These are phyloP conservation scores for Eudasyphora cyanicolor DNA, from an alignment of 2,888 invertebrate species.

Conservation along the genomic window DNA sequence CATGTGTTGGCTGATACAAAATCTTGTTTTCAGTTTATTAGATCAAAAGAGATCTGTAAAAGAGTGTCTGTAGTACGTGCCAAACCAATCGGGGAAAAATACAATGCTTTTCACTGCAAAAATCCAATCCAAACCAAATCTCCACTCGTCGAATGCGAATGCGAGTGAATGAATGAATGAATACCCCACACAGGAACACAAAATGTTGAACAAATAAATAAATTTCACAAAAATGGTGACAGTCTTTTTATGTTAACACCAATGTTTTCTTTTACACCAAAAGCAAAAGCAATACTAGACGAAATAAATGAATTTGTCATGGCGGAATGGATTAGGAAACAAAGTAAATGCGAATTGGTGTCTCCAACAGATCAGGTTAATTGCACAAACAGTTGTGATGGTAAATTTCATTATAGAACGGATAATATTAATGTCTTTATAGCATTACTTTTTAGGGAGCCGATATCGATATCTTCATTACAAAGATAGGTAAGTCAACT, in stretches of 20 bases:
- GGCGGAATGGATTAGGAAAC: slow-evolving; percentile 15
- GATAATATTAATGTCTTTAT: too few relatives aligned
- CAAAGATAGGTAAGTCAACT: too few relatives aligned
- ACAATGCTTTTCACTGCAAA: too few relatives aligned
- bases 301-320: slow-evolving; percentile 32
- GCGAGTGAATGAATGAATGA: neutral
- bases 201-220: slow-evolving; percentile 38
- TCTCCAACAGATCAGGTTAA: too few relatives aligned
- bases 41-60: slow-evolving; percentile 48
- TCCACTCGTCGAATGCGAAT: neutral
- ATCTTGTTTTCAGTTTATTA: slow-evolving; percentile 58
- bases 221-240: slow-evolving; percentile 36
- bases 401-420: too few relatives aligned
- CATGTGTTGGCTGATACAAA: slow-evolving; percentile 65
- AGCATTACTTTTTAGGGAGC: too few relatives aligned
- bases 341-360: neutral
- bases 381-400: too few relatives aligned
- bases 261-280: neutral
- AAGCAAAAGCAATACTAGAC: neutral
- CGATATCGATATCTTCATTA: too few relatives aligned
- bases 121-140: slow-evolving; percentile 34
- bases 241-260: slow-evolving; percentile 34
- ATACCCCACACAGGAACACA: slow-evolving; percentile 42
- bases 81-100: slow-evolving; percentile 9
- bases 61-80: slow-evolving; percentile 42